Evolutionary conservation across 2,113 vertebrate genomes (phyloP).

Genomic region (Tachysurus fulvidraco): DNA sequence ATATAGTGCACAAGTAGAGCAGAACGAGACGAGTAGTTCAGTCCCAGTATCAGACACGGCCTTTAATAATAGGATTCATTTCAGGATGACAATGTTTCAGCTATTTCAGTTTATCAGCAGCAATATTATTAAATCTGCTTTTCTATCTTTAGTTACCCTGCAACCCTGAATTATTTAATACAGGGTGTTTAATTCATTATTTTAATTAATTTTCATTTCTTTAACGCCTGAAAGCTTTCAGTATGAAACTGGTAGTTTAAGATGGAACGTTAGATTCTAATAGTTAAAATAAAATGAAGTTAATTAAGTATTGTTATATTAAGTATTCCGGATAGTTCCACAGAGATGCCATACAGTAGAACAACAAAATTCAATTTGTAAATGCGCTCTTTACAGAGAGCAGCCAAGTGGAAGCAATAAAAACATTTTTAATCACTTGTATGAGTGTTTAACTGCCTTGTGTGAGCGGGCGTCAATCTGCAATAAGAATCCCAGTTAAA

Average conservation of each 20-base stretch:
- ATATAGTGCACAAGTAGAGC: constrained; percentile 44
- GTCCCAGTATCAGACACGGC: constrained; percentile 13
- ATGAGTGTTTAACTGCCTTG: not conserved
- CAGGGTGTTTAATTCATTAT: not conserved
- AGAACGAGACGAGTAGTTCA: constrained; percentile 10
- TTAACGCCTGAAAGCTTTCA: not conserved
- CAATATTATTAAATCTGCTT: not conserved
- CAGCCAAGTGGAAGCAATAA: not conserved
- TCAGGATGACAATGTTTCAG: not conserved
- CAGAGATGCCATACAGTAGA: not conserved
- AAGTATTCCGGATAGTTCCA: not conserved
- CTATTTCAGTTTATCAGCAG: not conserved
- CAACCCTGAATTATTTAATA: not conserved
- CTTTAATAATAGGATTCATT: constrained; percentile 14
- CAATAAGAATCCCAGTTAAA: not conserved
- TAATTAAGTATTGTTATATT: not conserved
- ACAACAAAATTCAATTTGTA: not conserved
- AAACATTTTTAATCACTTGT: not conserved
- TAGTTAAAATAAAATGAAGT: not conserved
- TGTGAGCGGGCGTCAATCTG: not conserved
- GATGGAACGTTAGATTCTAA: not conserved
- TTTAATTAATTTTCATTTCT: not conserved
- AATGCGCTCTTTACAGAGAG: not conserved
- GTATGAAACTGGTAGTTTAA: not conserved
- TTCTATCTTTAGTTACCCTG: not conserved